These are phyloP conservation scores for Orbicella faveolata DNA, from an alignment of 64 coral and sea anemone species.

Conservation along the genomic window DNA sequence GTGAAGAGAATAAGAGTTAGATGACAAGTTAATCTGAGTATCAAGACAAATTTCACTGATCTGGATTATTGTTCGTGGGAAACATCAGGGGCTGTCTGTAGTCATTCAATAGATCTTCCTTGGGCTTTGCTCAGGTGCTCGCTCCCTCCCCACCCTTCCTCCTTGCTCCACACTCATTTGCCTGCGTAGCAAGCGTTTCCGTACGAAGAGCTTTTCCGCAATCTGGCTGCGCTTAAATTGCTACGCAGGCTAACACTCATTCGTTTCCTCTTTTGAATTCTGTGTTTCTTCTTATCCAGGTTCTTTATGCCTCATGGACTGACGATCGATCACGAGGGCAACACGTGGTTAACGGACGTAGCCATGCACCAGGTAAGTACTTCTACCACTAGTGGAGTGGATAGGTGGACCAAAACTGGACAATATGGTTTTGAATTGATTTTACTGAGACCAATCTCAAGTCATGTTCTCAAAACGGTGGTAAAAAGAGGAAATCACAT, in stretches of 20 bases:
- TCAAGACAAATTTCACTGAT: too few species aligned
- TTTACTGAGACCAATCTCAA: background rate
- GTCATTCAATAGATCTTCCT: too few species aligned
- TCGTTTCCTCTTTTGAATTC: background rate
- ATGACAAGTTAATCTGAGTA: too few species aligned
- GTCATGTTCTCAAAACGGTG: too few species aligned
- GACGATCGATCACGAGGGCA: conserved; percentile 71
- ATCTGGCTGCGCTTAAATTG: too few species aligned
- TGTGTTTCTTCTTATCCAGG: conserved; percentile 39
- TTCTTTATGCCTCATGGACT: conserved; percentile 94
- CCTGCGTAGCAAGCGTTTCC: background rate
- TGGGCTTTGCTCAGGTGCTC: background rate
- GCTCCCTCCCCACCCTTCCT: background rate
- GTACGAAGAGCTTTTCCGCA: background rate
- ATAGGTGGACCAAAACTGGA: too few species aligned
- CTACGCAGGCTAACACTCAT: too few species aligned
- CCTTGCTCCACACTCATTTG: background rate
- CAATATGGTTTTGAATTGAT: background rate
- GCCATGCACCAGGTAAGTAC: conserved; percentile 83
- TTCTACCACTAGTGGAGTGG: too few species aligned
- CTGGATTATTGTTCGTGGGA: too few species aligned
- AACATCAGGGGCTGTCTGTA: too few species aligned
- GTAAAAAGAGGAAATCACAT: too few species aligned
- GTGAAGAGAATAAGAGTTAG: too few species aligned
- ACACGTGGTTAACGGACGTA: conserved; percentile 94